These are phyloP conservation scores for Scolanthus callimorphus DNA, from an alignment of 92 coral and sea anemone genomes.

Conservation along the genomic window DNA sequence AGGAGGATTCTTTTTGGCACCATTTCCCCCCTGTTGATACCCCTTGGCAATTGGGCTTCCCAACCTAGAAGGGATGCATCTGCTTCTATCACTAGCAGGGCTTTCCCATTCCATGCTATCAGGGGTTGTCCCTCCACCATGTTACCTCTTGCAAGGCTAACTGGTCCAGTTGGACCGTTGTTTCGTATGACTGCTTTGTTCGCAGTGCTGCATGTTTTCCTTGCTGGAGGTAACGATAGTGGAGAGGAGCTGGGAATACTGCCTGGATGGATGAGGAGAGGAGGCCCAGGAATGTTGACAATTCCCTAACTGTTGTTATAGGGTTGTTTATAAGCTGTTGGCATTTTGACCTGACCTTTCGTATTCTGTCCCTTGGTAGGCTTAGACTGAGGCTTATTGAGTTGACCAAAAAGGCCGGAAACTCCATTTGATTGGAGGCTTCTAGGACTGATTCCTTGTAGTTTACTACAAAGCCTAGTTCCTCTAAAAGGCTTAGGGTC, in stretches of 20 bases:
- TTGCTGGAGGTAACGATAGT: constrained; percentile 1
- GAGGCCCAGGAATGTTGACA: constrained; percentile 24
- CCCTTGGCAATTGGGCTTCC: constrained; percentile 29
- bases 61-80: constrained; percentile 35
- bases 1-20: constrained; percentile 21
- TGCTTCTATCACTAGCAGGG: constrained; percentile 11
- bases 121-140: constrained; percentile 34
- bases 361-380: too few species aligned
- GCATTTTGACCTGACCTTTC: too few species aligned
- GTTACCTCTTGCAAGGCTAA: constrained; percentile 10
- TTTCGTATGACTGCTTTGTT: constrained; percentile 4
- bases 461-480: constrained; percentile 20
- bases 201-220: constrained; percentile 13
- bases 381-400: too few species aligned
- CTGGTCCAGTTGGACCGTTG: constrained; percentile 5
- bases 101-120: constrained; percentile 30
- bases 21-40: constrained; percentile 27
- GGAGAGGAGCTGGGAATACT: constrained; percentile 34
- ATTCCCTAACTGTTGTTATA: constrained; percentile 4
- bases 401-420: too few species aligned
- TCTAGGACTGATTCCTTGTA: constrained; percentile 33
- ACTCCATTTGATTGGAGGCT: too few species aligned
- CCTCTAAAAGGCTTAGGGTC: constrained; percentile 40
- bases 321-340: constrained; percentile 12
- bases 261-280: too few species aligned